Evolutionary conservation across 2,888 invertebrate species (phyloP), one percentile per base, ranked within the genome.

Genomic region (Rhabditoides inermis): DNA sequence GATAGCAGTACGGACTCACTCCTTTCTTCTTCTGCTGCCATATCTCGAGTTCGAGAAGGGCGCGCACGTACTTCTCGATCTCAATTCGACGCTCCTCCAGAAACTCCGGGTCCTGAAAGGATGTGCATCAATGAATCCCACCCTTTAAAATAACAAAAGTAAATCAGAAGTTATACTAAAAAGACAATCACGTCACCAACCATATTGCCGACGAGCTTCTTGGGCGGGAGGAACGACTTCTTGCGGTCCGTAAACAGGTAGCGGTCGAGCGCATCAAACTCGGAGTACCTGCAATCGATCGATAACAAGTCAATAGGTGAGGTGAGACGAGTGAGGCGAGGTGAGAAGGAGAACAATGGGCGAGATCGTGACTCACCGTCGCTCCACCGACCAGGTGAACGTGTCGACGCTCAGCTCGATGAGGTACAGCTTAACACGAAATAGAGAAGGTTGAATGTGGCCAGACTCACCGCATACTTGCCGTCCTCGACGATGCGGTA

Each of bases 191-290:
- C 35, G 25, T 15, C 15, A 52, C 54, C 15, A 10, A 65, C 65
- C 59, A 87, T 88, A 75, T 90, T 91, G 1, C 91, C 86, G 69
- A 91, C 85, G 3, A 89, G 82, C 80, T 90, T 91, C 78, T 95
- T 94, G 0, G 90, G 90, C 12, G 94, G 94, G 18, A 94, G 79
- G 55, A 89, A 81, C 70, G 88, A 88, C 76, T 86, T 88, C 6
- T 86, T 84, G n/a, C 63, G 47, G 39, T 71, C 64, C 12, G 52
- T 27, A 50, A 68, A 69, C 58, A 78, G 77, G 74, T 84, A 84
- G 49, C 88, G 86, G 77, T 92, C 88, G 15, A 92, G 82, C 51
- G 88, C 87, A 61, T 84, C 85, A 79, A 92, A 94, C 71, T 91
- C 89, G 76, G 48, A 48, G 18, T 48, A 48, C 15, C 48, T 32